phyloP scores from a whole-genome alignment of 1,140 invertebrate genomes.

The Colletes latitarsis region DNA sequence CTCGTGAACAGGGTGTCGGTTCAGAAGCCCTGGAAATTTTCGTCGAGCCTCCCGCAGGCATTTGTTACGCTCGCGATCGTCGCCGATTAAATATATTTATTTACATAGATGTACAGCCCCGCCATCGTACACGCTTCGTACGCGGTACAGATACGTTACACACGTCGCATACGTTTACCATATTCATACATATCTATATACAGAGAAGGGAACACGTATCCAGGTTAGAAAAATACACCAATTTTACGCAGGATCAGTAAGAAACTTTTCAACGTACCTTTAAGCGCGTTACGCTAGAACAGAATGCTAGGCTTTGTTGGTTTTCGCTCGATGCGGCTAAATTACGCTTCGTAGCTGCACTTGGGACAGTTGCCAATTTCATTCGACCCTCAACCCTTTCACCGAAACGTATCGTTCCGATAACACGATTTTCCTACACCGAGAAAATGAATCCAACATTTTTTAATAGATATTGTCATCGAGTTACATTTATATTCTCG shows the following conservation, averaged over 20 bases:
- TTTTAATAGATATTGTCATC: too few species aligned
- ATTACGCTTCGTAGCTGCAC: neutral
- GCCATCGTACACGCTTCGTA: conserved; percentile 33
- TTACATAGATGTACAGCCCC: conserved; percentile 65
- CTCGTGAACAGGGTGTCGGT: conserved; percentile 42
- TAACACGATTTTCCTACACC: too few species aligned
- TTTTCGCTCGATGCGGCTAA: neutral
- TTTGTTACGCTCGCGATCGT: conserved; percentile 29
- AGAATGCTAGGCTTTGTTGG: conserved; percentile 50
- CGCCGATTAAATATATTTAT: conserved; percentile 64
- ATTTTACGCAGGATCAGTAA: conserved; percentile 70
- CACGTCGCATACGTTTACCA: conserved; percentile 25
- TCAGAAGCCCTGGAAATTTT: conserved; percentile 64
- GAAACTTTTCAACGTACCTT: conserved; percentile 56
- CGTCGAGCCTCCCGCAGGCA: conserved; percentile 12
- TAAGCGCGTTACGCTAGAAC: conserved; percentile 43
- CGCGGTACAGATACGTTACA: conserved; percentile 55
- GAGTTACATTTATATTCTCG: too few species aligned
- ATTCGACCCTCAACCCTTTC: neutral
- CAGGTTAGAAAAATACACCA: conserved; percentile 80
- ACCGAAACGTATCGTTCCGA: neutral
- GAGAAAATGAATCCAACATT: too few species aligned
- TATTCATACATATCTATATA: conserved; percentile 53
- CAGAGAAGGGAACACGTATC: conserved; percentile 72
- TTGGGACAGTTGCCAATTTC: neutral